These are phyloP conservation scores for Teleogryllus occipitalis DNA, from an alignment of 1,140 invertebrate genomes.

Conservation along the genomic window DNA sequence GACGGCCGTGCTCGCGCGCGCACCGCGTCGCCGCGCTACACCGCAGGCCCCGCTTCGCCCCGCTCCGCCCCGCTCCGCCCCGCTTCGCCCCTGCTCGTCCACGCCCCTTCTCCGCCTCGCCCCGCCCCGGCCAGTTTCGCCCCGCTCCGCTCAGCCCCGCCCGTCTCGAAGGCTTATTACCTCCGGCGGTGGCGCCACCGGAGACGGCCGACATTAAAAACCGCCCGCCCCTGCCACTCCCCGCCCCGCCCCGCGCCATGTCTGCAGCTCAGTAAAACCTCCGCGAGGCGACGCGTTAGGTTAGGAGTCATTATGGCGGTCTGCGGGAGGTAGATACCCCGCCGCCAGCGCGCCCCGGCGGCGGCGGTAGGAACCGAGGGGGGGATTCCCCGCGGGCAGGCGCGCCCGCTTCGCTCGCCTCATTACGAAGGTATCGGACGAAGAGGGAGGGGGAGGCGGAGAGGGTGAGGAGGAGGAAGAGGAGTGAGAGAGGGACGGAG, in stretches of 20 bases:
- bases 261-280: not conserved
- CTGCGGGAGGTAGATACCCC: not conserved
- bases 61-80: too few relatives aligned
- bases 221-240: not conserved
- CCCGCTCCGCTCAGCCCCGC: too few relatives aligned
- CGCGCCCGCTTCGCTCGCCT: not conserved
- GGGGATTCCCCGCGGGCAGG: not conserved
- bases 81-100: too few relatives aligned
- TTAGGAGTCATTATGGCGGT: not conserved
- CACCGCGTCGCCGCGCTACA: not conserved
- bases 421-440: not conserved
- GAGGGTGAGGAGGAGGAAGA: not conserved
- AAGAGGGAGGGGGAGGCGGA: too few relatives aligned
- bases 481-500: not conserved
- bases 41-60: not conserved
- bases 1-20: too few relatives aligned
- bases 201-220: constrained; percentile 1
- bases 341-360: too few relatives aligned
- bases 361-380: not conserved
- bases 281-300: too few relatives aligned
- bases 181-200: not conserved
- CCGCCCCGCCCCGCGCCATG: too few relatives aligned
- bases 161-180: not conserved
- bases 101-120: too few relatives aligned
- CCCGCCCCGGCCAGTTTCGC: too few relatives aligned